Evolutionary conservation across 2,888 invertebrate genomes (phyloP), one percentile per base, ranked within the genome.

Genomic region (Drosophila atripex): DNA sequence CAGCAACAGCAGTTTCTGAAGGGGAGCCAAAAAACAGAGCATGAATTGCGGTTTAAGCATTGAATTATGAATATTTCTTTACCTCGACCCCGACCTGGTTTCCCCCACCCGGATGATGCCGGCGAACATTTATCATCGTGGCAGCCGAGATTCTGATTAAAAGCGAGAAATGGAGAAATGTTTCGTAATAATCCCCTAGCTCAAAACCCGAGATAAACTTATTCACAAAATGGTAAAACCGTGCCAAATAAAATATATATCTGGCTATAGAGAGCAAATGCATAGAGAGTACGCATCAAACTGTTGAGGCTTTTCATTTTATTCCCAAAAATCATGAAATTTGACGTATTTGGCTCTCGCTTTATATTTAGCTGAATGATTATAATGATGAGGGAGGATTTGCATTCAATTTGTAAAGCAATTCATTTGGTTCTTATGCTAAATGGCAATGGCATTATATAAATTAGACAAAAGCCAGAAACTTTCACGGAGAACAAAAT

Each of bases 41-140:
- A 82, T 84, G 80, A 82, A 82, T 84, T 84, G 78, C 76, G 82
- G 82, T 84, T 86, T 78, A 78, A 82, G 64, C 82, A 82, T 82
- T 82, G 80, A 82, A 82, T 82, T 82, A 82, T 82, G 86, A 86
- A 86, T 84, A 78, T 76, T 78, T 73, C 45, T 49, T 60, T 66
- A 32, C 52, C 72, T 57, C 65, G 72, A 65, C 72, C 65, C 52
- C 71, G 61, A 71, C 64, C 71, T 71, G 72, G 41, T 54, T 56
- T 63, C 49, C 43, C 49, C 30, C 50, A 35, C 46, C 43, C 11
- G 6, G 46, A 30, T 38, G 46, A 38, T 38, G 45, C 71, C 58
- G 43, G 66, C 55, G 55, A 76, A 55, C 86, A 86, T 86, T 84
- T 86, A 82, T 86, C 86, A 82, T 82, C 57, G 51, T 57, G 30